These are phyloP conservation scores for Orbicella faveolata DNA, from an alignment of 64 coral and sea anemone genomes.

Conservation along the genomic window DNA sequence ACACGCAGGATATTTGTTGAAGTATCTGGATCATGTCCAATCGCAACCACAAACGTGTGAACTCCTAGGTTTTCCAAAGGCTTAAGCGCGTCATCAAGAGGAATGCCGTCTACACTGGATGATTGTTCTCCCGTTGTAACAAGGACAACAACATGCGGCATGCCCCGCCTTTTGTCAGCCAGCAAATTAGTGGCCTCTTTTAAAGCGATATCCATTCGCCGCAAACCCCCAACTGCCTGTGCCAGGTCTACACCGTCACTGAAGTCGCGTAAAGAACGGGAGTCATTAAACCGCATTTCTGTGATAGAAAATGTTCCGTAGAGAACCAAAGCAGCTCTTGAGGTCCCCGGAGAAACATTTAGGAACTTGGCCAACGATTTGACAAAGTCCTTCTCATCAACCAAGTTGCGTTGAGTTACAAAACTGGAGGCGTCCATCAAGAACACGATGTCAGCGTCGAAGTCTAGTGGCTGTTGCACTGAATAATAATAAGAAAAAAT, in stretches of 20 bases:
- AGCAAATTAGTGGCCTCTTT: conserved; percentile 37
- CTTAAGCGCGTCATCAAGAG: conserved; percentile 21
- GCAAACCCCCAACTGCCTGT: not conserved
- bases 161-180: conserved; percentile 30
- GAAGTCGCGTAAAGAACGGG: conserved; percentile 14
- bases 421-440: conserved; percentile 69
- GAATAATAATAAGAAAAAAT: not conserved
- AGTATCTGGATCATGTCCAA: conserved; percentile 42
- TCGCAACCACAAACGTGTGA: conserved; percentile 69
- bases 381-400: conserved; percentile 66
- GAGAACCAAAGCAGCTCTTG: conserved; percentile 47
- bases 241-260: conserved; percentile 38
- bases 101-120: not conserved
- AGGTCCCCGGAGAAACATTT: conserved; percentile 39
- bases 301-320: conserved; percentile 48
- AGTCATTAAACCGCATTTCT: conserved; percentile 37
- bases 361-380: conserved; percentile 55
- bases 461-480: conserved; percentile 38
- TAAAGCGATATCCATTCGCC: conserved; percentile 70
- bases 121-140: conserved; percentile 61
- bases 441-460: conserved; percentile 69
- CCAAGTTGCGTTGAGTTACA: conserved; percentile 33
- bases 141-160: conserved; percentile 61
- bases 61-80: conserved; percentile 43
- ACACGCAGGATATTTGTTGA: conserved; percentile 17